phyloP scores from a whole-genome alignment of 2,113 vertebrate genomes.

The Falcunculus frontatus region DNA sequence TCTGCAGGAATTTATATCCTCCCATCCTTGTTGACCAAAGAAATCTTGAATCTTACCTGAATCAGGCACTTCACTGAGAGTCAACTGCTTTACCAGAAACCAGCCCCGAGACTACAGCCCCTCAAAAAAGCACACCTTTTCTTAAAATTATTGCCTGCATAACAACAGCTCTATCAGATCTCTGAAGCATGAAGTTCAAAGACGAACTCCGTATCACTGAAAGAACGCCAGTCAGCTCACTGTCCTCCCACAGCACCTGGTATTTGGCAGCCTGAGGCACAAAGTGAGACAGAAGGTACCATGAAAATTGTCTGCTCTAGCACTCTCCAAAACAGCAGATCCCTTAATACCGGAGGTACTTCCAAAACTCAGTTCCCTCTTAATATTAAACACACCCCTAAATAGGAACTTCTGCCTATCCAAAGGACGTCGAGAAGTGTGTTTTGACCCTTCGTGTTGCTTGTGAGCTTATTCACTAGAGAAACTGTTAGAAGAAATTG shows the following conservation, averaged over 20 bases:
- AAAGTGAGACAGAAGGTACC: background rate
- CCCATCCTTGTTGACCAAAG: background rate
- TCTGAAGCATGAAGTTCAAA: background rate
- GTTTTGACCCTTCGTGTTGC: background rate
- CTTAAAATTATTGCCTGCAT: background rate
- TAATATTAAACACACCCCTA: background rate
- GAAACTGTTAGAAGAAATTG: background rate
- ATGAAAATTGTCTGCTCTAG: background rate
- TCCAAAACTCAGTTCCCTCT: background rate
- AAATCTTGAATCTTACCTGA: background rate
- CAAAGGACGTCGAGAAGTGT: fast-evolving
- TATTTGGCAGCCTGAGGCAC: background rate
- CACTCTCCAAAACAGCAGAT: background rate
- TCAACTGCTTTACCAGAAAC: background rate
- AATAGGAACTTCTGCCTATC: background rate
- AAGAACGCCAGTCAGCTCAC: background rate
- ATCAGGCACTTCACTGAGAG: background rate
- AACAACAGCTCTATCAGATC: background rate
- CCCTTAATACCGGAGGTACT: background rate
- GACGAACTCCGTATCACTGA: fast-evolving
- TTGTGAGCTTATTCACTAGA: background rate
- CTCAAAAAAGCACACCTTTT: background rate
- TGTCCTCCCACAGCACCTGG: background rate
- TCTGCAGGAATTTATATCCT: background rate
- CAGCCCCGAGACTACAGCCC: background rate